Percentiles rank a stretch among this genome's conserved stretches.
These are phyloP conservation scores for Rhombomys opimus DNA, from an alignment of 2,113 vertebrate species.

Conservation along the genomic window DNA sequence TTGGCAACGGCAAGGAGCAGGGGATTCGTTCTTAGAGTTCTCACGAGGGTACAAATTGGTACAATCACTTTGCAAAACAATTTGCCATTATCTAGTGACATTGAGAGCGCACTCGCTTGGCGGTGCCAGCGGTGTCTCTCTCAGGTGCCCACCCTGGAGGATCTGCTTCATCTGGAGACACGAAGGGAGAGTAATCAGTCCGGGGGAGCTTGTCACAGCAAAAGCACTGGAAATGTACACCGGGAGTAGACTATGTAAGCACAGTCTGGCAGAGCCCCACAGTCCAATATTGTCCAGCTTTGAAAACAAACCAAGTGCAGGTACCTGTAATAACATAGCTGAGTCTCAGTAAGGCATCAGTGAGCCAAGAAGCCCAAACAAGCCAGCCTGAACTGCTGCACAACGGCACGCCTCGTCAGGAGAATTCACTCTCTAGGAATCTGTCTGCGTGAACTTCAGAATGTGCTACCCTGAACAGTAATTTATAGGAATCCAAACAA, in stretches of 20 bases:
- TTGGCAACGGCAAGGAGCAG: not conserved
- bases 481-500: not conserved
- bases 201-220: not conserved
- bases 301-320: not conserved
- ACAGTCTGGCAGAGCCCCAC: not conserved
- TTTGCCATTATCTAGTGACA: not conserved
- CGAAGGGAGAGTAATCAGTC: not conserved
- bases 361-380: not conserved
- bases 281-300: not conserved
- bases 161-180: not conserved
- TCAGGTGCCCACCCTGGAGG: not conserved
- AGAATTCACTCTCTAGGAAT: not conserved
- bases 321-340: rapidly evolving
- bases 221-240: not conserved
- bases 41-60: not conserved
- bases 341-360: not conserved
- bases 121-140: not conserved
- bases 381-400: not conserved
- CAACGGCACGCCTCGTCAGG: not conserved
- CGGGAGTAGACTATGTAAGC: rapidly evolving
- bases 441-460: not conserved
- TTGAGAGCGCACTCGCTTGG: rapidly evolving
- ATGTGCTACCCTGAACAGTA: not conserved
- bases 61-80: not conserved
- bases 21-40: not conserved